These are phyloP conservation scores for Agrilus cyanescens DNA, from an alignment of 2,888 invertebrate species.

Conservation along the genomic window DNA sequence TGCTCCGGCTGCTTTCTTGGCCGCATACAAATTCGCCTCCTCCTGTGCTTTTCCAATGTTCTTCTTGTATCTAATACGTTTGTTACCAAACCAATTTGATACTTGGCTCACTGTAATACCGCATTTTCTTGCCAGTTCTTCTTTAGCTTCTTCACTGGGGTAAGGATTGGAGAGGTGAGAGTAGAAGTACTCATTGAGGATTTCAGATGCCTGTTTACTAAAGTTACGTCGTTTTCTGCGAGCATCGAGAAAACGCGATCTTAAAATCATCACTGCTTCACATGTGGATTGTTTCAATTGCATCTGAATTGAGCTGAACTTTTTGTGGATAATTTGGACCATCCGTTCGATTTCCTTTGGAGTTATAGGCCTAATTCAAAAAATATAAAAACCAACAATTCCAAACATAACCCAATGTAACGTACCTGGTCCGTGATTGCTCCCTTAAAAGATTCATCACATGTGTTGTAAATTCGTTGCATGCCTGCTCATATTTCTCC, in stretches of 20 bases:
- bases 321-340: conserved; percentile 98
- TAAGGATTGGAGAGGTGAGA: conserved; percentile 99
- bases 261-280: conserved; percentile 98
- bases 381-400: too few species aligned
- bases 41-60: conserved; percentile 99
- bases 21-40: conserved; percentile 97
- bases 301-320: conserved; percentile 95
- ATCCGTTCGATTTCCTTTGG: conserved; percentile 98
- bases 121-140: conserved; percentile 97
- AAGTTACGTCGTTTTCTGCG: conserved; percentile 93
- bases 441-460: conserved; percentile 95
- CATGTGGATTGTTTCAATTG: conserved; percentile 99
- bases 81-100: conserved; percentile 99
- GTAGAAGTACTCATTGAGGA: conserved; percentile 99
- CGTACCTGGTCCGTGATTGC: conserved; percentile 73
- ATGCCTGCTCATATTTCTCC: conserved; percentile 99
- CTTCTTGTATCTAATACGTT: conserved; percentile 99
- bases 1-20: conserved; percentile 89
- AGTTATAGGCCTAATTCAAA: conserved; percentile 67
- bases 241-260: conserved; percentile 72
- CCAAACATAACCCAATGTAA: too few species aligned
- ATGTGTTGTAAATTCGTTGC: conserved; percentile 99
- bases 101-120: conserved; percentile 93
- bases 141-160: conserved; percentile 99
- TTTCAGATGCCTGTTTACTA: conserved; percentile 99